Evolutionary conservation across 2,113 vertebrate genomes (phyloP), one percentile per base, ranked within the genome.

Genomic region (Hippocampus comes): DNA sequence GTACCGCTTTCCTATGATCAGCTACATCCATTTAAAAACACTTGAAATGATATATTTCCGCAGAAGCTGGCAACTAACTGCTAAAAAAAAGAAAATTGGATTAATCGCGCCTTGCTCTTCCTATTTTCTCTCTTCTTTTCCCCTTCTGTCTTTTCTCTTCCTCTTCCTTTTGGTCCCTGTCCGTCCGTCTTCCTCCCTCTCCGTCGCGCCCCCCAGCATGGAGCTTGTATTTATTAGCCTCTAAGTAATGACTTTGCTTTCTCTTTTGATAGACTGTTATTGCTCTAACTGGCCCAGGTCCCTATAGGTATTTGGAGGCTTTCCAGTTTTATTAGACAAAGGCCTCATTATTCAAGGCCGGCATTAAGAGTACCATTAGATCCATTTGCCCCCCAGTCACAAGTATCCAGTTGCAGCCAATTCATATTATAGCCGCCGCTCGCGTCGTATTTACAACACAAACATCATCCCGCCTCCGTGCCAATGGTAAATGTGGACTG

Each of bases 291-390:
- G 90, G 87, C 74, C 59, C 41, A 86, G 89, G 86, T 90, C 85
- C 90, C 87, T 88, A 84, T 90, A 91, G 91, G 91, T 91, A 92
- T 92, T 87, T 91, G 88, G 88, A 89, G 85, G 75, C 79, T 73
- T 91, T 90, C 91, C 90, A 92, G 70, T 92, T 93, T 91, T 92
- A 90, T 92, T 93, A 88, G 90, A 92, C 82, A 92, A 88, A 88
- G 88, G 90, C 76, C 86, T 92, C 89, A 91, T 90, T 90, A 82
- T 87, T 86, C 90, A 90, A 88, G 85, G 87, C 84, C 88, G 85
- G 87, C 89, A 81, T 88, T 84, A 78, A 84, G 67, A 78, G 77
- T 83, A 81, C 79, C 18, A 89, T 90, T 90, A 90, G 87, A 90
- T 87, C 86, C 87, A 89, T 85, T 90, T 88, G 84, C 88, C 86